Evolutionary conservation across 1,140 invertebrate genomes (phyloP), one percentile per base, ranked within the genome.

Genomic region (Nasonia vitripennis): DNA sequence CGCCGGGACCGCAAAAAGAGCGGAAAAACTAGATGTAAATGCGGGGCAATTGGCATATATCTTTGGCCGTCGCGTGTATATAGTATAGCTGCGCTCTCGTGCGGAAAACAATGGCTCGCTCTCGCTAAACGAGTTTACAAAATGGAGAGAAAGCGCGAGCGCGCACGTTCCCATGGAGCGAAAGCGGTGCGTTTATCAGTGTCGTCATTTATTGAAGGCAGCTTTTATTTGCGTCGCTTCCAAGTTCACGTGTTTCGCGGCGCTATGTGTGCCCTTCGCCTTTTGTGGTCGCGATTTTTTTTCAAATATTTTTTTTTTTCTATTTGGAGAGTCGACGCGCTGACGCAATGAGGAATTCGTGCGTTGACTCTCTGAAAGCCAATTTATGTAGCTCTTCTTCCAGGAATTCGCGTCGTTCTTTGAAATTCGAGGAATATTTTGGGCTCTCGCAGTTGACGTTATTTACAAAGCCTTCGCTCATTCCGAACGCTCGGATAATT

Each of bases 161-260:
- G 37, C 27, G 74, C 14, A 71, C 48, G 37, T 48, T 37, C 37
- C 37, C 48, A 75, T 6, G 48, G 12, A 79, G 70, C 68, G 45
- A 81, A 51, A 62, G n/a, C 75, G 74, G 1, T 17, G 34, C 87
- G 75, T 87, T 87, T 83, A 86, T 87, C 87, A 86, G 82, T 84
- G 87, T 86, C 87, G 70, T 87, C 85, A 84, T 87, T 87, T 85
- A 87, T 87, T 86, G 85, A 86, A 74, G 67, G 45, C 12, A 45
- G 77, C 74, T 86, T 83, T 83, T 86, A 82, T 86, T 86, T 86
- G 71, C 62, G n/a, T 81, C 55, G 78, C 17, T 67, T 67, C n/a
- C 34, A n/a, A 82, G 31, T 78, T 84, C 20, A 23, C 67, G 51
- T 34, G 6, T 45, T 77, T 75, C 5, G 5, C 37, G 37, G 7